Conservation (phyloP, 1,140 invertebrate genomes). For the Antheraea mylitta region DNA sequence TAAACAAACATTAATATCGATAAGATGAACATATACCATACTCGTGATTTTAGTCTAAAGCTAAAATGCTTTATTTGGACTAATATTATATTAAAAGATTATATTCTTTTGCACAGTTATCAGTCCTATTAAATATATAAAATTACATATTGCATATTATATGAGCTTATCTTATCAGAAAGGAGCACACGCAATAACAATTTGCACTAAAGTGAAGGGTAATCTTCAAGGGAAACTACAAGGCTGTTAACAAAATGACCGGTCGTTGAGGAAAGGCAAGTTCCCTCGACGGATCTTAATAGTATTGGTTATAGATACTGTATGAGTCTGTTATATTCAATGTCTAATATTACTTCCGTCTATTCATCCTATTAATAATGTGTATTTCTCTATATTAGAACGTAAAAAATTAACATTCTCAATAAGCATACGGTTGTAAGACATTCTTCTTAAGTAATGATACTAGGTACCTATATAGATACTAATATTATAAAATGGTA, state of each 20-base stretch:
- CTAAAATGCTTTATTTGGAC: too few relatives aligned
- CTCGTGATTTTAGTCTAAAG: too few relatives aligned
- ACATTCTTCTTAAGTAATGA: too few relatives aligned
- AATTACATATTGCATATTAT: neutral
- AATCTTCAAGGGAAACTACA: conserved; percentile 22
- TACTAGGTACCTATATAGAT: too few relatives aligned
- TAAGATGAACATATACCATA: too few relatives aligned
- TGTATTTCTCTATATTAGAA: too few relatives aligned
- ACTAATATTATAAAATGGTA: too few relatives aligned
- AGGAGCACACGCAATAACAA: conserved; percentile 29
- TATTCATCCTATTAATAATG: neutral
- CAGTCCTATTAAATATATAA: neutral
- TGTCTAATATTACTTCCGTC: neutral
- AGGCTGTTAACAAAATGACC: conserved; percentile 25
- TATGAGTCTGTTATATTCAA: neutral
- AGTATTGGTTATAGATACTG: neutral
- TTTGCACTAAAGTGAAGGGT: conserved; percentile 21
- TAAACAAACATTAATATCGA: too few relatives aligned
- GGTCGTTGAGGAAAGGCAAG: conserved; percentile 12
- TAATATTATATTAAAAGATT: too few relatives aligned
- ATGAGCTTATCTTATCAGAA: conserved; percentile 15
- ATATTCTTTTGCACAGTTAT: too few relatives aligned
- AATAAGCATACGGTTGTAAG: too few relatives aligned
- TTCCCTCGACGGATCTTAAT: neutral
- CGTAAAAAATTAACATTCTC: too few relatives aligned